These are phyloP conservation scores for Lemur catta DNA, from an alignment of 2,797 vertebrate genomes.

Conservation along the genomic window DNA sequence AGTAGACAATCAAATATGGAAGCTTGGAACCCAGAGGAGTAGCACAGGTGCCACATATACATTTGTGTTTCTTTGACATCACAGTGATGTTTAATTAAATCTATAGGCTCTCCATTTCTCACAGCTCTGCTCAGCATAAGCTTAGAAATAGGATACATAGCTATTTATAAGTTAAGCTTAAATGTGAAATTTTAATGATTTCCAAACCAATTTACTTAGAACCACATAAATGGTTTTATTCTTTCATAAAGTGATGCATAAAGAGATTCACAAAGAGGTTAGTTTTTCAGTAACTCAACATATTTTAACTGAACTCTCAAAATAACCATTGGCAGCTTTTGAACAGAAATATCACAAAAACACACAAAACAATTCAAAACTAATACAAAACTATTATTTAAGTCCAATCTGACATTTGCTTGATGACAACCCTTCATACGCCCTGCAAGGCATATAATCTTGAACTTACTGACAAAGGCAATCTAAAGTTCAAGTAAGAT, in stretches of 20 bases:
- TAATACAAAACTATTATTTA: not conserved
- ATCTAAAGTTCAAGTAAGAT: not conserved
- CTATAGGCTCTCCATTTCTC: not conserved
- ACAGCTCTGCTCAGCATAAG: not conserved
- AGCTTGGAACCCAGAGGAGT: not conserved
- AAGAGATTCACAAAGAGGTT: not conserved
- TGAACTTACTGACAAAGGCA: not conserved
- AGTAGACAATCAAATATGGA: not conserved
- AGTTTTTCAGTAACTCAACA: not conserved
- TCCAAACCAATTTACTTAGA: not conserved
- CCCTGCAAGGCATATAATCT: not conserved
- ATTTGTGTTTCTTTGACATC: not conserved
- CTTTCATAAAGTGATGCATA: not conserved
- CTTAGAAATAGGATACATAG: not conserved
- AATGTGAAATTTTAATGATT: conserved; percentile 14
- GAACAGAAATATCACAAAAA: not conserved
- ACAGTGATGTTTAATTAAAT: conserved; percentile 9
- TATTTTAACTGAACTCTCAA: not conserved
- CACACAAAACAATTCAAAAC: not conserved
- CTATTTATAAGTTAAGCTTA: not conserved
- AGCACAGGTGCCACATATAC: not conserved
- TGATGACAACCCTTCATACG: not conserved
- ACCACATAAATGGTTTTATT: not conserved
- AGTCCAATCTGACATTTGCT: not conserved
- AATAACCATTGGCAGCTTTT: not conserved